Conservation (phyloP, 2,888 invertebrate species). For the Calameuta pallipes region DNA sequence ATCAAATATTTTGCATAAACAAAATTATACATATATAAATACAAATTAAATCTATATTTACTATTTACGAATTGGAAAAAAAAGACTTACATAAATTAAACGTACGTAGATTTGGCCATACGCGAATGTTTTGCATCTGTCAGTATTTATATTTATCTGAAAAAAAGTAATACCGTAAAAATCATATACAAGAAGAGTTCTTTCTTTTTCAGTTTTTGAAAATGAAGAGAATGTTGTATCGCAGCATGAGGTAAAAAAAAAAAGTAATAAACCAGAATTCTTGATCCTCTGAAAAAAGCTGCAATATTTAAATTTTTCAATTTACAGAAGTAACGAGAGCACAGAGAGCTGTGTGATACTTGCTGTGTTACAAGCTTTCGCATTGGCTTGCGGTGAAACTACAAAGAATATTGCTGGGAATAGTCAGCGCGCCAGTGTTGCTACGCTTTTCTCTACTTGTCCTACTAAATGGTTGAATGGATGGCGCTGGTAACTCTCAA, state of each 20-base stretch:
- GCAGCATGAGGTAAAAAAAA: background rate
- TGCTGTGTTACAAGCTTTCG: background rate
- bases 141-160: background rate
- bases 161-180: background rate
- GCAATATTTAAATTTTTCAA: background rate
- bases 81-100: too few relatives aligned
- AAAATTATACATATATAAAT: too few relatives aligned
- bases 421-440: background rate
- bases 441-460: conserved; percentile 2
- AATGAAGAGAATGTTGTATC: background rate
- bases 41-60: background rate
- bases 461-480: conserved; percentile 22
- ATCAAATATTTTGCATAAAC: too few relatives aligned
- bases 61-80: background rate
- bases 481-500: conserved; percentile 17
- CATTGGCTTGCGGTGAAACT: background rate
- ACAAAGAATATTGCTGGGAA: background rate
- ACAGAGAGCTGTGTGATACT: background rate
- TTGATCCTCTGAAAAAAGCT: background rate
- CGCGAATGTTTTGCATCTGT: background rate
- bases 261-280: background rate
- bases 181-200: background rate
- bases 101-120: background rate
- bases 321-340: background rate
- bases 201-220: background rate